phyloP scores from a whole-genome alignment of 2,113 vertebrate genomes.

The Meles meles region DNA sequence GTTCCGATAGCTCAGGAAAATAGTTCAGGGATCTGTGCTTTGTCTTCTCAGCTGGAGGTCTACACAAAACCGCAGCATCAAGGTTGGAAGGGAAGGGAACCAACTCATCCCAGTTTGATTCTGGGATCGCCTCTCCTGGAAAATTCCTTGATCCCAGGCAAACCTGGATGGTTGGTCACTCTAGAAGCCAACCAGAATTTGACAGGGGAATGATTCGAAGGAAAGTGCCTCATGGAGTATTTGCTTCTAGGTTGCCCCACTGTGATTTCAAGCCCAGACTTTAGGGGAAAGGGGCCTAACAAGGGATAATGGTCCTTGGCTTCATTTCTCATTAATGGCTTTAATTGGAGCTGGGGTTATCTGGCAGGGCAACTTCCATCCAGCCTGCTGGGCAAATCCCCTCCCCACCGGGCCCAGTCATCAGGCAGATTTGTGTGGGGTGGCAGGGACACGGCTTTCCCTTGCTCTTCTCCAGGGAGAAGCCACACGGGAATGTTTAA shows the following conservation, averaged over 20 bases:
- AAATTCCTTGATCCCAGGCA: not conserved
- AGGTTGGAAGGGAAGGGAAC: not conserved
- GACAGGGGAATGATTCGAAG: not conserved
- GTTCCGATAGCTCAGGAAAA: not conserved
- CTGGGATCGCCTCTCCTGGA: not conserved
- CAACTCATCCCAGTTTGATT: not conserved
- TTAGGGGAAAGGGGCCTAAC: not conserved
- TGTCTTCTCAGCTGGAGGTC: not conserved
- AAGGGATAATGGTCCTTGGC: not conserved
- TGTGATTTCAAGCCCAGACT: not conserved
- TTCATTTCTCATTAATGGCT: slow-evolving; percentile 45
- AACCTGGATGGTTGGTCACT: not conserved
- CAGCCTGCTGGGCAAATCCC: slow-evolving; percentile 54
- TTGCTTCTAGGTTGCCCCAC: not conserved
- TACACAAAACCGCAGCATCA: accelerated
- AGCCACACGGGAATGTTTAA: not conserved
- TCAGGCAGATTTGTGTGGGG: slow-evolving; percentile 16
- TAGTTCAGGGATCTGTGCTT: not conserved
- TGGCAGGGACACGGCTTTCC: not conserved
- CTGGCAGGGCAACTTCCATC: slow-evolving; percentile 54
- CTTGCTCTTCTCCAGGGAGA: not conserved
- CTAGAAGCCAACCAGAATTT: not conserved
- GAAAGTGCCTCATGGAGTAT: not conserved
- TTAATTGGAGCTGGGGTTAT: slow-evolving; percentile 53
- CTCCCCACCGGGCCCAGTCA: slow-evolving; percentile 43